Conservation (phyloP, 64 coral and sea anemone species). For the Montipora cactus region DNA sequence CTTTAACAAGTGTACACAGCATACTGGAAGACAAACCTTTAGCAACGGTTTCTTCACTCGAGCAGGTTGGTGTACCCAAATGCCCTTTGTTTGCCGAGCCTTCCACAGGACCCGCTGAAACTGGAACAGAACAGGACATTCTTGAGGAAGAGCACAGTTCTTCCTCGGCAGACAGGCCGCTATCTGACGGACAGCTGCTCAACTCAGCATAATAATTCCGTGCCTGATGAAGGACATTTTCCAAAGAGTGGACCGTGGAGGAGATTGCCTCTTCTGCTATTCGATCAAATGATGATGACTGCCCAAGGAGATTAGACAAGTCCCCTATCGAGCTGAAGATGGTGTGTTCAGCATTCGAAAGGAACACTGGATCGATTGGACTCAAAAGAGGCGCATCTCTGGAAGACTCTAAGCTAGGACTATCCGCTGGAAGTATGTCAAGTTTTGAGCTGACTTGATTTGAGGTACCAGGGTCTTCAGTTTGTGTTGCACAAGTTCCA, state of each 20-base stretch:
- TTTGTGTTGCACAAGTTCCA: background rate
- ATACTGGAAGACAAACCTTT: slow-evolving; percentile 1
- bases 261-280: slow-evolving; percentile 32
- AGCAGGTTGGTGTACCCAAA: background rate
- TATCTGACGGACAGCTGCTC: slow-evolving; percentile 31
- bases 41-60: background rate
- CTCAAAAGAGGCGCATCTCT: background rate
- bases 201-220: background rate
- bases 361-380: slow-evolving; percentile 18
- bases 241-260: slow-evolving; percentile 4
- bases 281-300: slow-evolving; percentile 27
- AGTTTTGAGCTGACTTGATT: background rate
- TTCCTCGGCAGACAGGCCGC: slow-evolving; percentile 19
- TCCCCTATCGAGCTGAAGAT: slow-evolving; percentile 44
- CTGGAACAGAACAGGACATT: background rate
- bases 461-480: background rate
- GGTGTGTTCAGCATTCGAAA: slow-evolving; percentile 22
- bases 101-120: background rate
- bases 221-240: slow-evolving; percentile 19
- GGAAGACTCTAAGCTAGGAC: background rate
- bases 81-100: background rate
- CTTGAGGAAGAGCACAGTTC: background rate
- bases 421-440: background rate
- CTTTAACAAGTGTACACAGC: background rate
- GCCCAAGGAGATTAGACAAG: background rate